Percentiles rank a stretch among this genome's conserved stretches.
These are phyloP conservation scores for Oreonectes daqikongensis DNA, from an alignment of 2,797 vertebrate genomes.

Conservation along the genomic window DNA sequence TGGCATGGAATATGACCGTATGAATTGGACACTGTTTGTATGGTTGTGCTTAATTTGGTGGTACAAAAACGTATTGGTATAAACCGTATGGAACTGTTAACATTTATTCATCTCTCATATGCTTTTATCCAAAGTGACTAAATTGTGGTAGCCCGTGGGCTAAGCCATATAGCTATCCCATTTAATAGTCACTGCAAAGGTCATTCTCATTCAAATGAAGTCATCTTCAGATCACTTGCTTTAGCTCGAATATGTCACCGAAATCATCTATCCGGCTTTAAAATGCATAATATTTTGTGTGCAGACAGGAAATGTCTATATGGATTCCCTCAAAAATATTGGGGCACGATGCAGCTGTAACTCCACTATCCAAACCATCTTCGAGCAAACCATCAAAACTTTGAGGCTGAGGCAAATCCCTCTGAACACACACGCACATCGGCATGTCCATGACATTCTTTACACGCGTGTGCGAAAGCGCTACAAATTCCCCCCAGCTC, in stretches of 20 bases:
- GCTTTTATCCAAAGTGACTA: background rate
- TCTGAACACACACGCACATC: background rate
- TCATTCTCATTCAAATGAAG: background rate
- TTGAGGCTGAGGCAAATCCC: no score
- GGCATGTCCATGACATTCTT: slow-evolving; percentile 1
- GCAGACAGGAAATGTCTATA: background rate
- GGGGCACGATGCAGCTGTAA: background rate
- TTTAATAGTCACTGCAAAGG: background rate
- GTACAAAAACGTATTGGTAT: background rate
- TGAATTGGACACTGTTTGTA: slow-evolving; percentile 6
- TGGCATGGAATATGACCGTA: background rate
- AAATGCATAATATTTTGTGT: background rate
- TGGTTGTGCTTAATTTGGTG: background rate
- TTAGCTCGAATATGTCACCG: no score
- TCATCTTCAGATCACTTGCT: background rate
- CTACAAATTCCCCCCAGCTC: slow-evolving; percentile 5
- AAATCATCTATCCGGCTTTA: background rate
- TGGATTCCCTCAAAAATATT: background rate
- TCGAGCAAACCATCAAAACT: background rate
- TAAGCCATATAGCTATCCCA: background rate
- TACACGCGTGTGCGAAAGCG: slow-evolving; percentile 16
- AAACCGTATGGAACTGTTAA: background rate
- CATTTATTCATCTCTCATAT: background rate
- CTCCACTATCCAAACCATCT: slow-evolving; percentile 8
- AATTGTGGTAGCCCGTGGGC: background rate